Evolutionary conservation across 2,888 invertebrate genomes (phyloP), one percentile per base, ranked within the genome.

Genomic region (Metopia argyrocephala): DNA sequence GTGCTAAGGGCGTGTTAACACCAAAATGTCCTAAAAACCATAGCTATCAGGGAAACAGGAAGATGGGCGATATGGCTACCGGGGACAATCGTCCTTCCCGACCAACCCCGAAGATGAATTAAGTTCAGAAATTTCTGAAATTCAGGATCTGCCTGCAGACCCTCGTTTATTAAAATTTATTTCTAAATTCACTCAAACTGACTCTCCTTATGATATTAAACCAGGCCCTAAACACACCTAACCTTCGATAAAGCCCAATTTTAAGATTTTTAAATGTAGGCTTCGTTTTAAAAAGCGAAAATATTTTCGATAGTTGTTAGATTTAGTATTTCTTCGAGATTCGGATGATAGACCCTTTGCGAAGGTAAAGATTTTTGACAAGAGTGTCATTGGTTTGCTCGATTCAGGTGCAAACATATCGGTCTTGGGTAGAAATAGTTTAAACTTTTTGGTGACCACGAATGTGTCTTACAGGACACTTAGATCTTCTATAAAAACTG

Each of bases 281-380:
- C 6, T n/a, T 18, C 66, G 54, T 5, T 54, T 18, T 21, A 52
- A 25, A 25, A 54, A 54, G 9, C 73, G 64, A 2, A 50, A 28
- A 20, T 15, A 50, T 45, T 62, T 38, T 25, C 38, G 54, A 1
- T 62, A 62, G 12, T 2, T 46, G 1, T 12, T 57, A 12, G 64
- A 57, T n/a, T 50, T 18, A 38, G 21, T n/a, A 25, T 20, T 20
- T 3, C 6, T 46, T n/a, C n/a, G n/a, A n/a, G n/a, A n/a, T n/a
- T n/a, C n/a, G n/a, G n/a, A n/a, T n/a, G n/a, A n/a, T n/a, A 27
- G 78, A 28, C 78, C 78, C 2, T 65, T 78, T 25, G 65, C 52
- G 15, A 76, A 57, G 20, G 57, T 76, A 2, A 27, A 64, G 18
- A 28, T 76, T 18, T 25, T 20, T 3, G 23, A 50, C n/a, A 64